These are phyloP conservation scores for Latrodectus geometricus DNA, from an alignment of 1,140 invertebrate species.

Conservation along the genomic window DNA sequence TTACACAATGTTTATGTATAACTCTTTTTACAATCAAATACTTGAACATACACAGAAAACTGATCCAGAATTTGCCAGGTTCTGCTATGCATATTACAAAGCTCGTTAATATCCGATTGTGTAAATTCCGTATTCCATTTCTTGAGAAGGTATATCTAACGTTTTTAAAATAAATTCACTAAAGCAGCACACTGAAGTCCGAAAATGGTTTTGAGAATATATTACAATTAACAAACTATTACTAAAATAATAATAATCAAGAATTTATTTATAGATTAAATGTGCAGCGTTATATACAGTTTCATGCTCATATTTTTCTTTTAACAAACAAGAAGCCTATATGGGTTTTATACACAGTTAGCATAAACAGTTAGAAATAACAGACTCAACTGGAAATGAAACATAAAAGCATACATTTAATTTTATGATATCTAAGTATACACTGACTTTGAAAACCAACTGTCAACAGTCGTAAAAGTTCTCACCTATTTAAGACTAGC, in stretches of 20 bases:
- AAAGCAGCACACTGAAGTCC: neutral
- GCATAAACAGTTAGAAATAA: no score
- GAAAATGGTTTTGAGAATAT: no score
- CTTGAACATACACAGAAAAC: neutral
- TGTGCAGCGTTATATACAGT: conserved; percentile 50
- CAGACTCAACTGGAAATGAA: no score
- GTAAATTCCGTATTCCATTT: neutral
- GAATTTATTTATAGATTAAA: neutral
- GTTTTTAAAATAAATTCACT: neutral
- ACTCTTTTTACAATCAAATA: no score
- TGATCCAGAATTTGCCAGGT: neutral
- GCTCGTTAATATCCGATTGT: conserved; percentile 26
- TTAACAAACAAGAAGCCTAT: no score
- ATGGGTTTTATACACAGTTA: no score
- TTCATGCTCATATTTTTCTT: conserved; percentile 2
- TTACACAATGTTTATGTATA: no score
- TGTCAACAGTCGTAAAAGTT: conserved; percentile 28
- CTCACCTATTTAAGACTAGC: conserved; percentile 13
- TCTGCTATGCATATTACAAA: conserved; percentile 23
- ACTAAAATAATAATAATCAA: neutral
- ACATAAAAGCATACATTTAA: no score
- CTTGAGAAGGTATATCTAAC: neutral
- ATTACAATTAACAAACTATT: no score
- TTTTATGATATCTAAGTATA: neutral
- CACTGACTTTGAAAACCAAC: conserved; percentile 28